Evolutionary conservation across 2,888 invertebrate genomes (phyloP), one percentile per base, ranked within the genome.

Genomic region (Microctonus brassicae): DNA sequence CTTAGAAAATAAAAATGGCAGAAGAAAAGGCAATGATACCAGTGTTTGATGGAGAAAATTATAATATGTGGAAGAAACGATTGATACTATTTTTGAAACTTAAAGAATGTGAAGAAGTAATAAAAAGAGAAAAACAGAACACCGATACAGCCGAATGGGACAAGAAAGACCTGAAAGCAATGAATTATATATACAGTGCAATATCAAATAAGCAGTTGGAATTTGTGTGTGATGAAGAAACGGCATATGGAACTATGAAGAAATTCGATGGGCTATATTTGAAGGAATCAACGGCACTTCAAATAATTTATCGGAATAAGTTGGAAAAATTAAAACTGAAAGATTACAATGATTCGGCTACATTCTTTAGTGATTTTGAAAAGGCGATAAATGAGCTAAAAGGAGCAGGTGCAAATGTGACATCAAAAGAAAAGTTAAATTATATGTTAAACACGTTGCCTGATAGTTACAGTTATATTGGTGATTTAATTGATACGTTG

Each of bases 371-470:
- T 20, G 77, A 77, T 26, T 80, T 81, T 73, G 78, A 79, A 70
- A 79, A 76, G 64, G 26, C 72, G 33, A 33, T 68, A 1, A 80
- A 80, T 61, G 74, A 79, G 39, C 69, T 79, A 11, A 79, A 78
- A 73, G 53, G 20, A 22, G 76, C 79, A 17, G 79, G 78, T 26
- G 79, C 75, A 52, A 70, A 53, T 39, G 66, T 80, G 0, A 57
- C 62, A 6, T 75, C 79, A 74, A 20, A 73, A 22, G 79, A 80
- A 62, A 80, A 82, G 7, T 29, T 29, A 69, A 76, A 72, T 22
- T 82, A 81, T 58, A 74, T 82, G 76, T 24, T 82, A 7, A 78
- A 68, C 47, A 72, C 77, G 33, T 67, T 82, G 24, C 80, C 81
- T 52, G 36, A 57, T 63, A 70, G 67, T 22, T 77, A 77, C n/a